Evolutionary conservation across 2,797 vertebrate species (phyloP).

Genomic region (Streptopelia turtur): DNA sequence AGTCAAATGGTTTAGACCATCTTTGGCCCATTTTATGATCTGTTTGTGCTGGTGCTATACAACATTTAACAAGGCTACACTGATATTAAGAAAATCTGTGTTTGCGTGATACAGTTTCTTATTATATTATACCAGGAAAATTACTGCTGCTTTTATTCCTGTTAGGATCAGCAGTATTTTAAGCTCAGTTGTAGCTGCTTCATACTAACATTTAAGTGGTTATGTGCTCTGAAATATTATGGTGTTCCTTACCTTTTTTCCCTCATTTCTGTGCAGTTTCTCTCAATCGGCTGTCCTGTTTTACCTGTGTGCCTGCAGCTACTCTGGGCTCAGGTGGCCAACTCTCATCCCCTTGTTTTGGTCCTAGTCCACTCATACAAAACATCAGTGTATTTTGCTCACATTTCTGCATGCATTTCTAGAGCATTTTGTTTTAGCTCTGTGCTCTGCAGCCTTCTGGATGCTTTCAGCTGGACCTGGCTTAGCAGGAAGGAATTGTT

Average conservation of each 20-base stretch:
- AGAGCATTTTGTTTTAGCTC: neutral
- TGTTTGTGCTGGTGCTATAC: neutral
- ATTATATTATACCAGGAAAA: neutral
- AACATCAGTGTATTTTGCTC: neutral
- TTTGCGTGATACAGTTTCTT: neutral
- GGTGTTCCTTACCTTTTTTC: neutral
- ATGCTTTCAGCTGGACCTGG: neutral
- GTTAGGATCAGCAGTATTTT: slow-evolving; percentile 10
- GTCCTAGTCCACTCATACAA: neutral
- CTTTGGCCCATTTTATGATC: neutral
- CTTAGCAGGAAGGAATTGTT: neutral
- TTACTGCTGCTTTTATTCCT: slow-evolving; percentile 1
- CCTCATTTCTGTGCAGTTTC: neutral
- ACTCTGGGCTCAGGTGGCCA: neutral
- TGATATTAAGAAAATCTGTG: neutral
- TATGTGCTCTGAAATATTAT: neutral
- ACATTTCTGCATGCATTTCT: neutral
- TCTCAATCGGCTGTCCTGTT: neutral
- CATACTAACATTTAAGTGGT: neutral
- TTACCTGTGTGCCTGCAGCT: neutral
- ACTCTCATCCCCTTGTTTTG: neutral
- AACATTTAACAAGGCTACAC: neutral
- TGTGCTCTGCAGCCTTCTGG: neutral
- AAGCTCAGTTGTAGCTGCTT: neutral
- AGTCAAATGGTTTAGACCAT: neutral